Conservation (phyloP, 2,797 vertebrate species). For the Psittacula echo region DNA sequence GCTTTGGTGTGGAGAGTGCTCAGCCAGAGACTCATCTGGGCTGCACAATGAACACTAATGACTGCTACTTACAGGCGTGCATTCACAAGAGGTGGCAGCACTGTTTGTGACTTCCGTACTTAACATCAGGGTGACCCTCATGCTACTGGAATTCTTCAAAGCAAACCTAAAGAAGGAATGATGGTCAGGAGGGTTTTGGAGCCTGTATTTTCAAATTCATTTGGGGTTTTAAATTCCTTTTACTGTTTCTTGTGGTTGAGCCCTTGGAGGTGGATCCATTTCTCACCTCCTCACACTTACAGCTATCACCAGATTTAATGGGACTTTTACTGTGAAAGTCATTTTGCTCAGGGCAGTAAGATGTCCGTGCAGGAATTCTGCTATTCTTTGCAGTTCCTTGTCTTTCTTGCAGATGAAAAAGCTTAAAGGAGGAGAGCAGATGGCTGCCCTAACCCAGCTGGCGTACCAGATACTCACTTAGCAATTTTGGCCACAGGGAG, state of each 20-base stretch:
- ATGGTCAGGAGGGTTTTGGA: background rate
- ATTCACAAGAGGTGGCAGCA: background rate
- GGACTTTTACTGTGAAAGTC: background rate
- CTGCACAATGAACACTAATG: background rate
- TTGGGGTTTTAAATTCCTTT: background rate
- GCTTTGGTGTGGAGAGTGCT: background rate
- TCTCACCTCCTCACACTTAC: background rate
- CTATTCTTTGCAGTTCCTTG: background rate
- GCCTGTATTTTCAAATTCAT: background rate
- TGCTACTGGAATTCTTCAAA: background rate
- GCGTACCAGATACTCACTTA: constrained; percentile 39
- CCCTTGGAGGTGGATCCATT: background rate
- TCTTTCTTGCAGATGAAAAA: constrained; percentile 41
- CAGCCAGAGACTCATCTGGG: background rate
- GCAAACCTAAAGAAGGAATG: background rate
- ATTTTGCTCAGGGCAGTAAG: background rate
- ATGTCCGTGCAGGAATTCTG: background rate
- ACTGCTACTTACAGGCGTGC: background rate
- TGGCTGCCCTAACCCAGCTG: constrained; percentile 49
- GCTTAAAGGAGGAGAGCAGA: constrained; percentile 45
- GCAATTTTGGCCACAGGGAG: constrained; percentile 50
- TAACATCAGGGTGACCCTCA: background rate
- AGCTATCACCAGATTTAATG: background rate
- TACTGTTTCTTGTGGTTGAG: background rate
- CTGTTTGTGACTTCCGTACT: background rate